phyloP scores from a whole-genome alignment of 1,140 invertebrate species.

The Grapholita molesta region DNA sequence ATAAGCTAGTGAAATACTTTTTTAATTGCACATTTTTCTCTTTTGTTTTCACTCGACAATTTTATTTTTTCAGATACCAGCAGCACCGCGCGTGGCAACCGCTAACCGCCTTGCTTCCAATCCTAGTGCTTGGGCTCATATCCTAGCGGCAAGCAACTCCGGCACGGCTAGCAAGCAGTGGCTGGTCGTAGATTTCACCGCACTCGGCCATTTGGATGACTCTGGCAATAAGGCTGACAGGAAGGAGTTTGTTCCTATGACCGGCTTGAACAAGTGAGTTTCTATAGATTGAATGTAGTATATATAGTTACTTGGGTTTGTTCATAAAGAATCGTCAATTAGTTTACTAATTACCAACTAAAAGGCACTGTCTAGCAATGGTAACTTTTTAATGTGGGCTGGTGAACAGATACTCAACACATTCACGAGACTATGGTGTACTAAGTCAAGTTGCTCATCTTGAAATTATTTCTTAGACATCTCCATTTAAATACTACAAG shows the following conservation, averaged over 20 bases:
- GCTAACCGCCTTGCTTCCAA: constrained; percentile 89
- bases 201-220: constrained; percentile 44
- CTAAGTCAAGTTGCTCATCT: too few relatives aligned
- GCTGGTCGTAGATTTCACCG: constrained; percentile 88
- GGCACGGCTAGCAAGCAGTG: constrained; percentile 95
- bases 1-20: constrained; percentile 5
- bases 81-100: constrained; percentile 90
- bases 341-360: too few relatives aligned
- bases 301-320: too few relatives aligned
- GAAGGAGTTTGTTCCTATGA: constrained; percentile 51
- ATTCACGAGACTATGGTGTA: too few relatives aligned
- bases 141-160: constrained; percentile 84
- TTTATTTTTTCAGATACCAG: constrained; percentile 78
- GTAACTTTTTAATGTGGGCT: too few relatives aligned
- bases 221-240: constrained; percentile 23
- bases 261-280: constrained; percentile 51
- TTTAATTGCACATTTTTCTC: too few relatives aligned
- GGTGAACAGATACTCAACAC: too few relatives aligned
- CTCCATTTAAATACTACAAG: too few relatives aligned
- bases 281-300: not conserved
- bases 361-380: too few relatives aligned
- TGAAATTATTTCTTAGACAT: too few relatives aligned
- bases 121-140: constrained; percentile 85
- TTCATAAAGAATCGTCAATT: too few relatives aligned
- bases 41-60: too few relatives aligned